Evolutionary conservation across 2,888 invertebrate species (phyloP), one percentile per base, ranked within the genome.

Genomic region (Entomobrya multifasciata): DNA sequence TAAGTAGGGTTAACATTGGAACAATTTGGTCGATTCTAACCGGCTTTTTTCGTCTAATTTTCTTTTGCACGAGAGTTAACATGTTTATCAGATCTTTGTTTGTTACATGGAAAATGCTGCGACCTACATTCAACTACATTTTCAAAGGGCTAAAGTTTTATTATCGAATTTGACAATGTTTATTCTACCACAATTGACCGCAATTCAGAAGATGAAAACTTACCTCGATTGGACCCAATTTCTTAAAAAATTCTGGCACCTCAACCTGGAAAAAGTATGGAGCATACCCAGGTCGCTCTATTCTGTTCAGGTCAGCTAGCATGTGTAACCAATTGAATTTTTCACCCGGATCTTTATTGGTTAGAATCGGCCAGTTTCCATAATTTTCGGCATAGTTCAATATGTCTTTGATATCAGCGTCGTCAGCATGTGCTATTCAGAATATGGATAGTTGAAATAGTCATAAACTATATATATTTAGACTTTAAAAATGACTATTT

Each of bases 351-450:
- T 84, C 67, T 17, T 49, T 77, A 62, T 78, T 77, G 11, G 77
- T 78, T 3, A 84, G 27, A 22, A 84, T 47, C 8, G 84, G 84
- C 84, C 84, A 84, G 22, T 76, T 62, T 20, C 84, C 84, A 36
- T 84, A 84, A 15, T 55, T 20, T 13, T 65, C 65, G 0, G 30
- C 11, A 13, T 57, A 49, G 2, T 49, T n/a, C 27, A 55, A 5
- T 41, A 84, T 84, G n/a, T 52, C 55, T 5, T 17, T 49, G 4
- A 84, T 30, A 41, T 84, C 84, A 20, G 20, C n/a, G 15, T 84
- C 77, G n/a, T 77, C 84, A 13, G 30, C 15, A 36, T 52, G 76
- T 10, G 49, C 84, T 83, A 8, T 30, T 57, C 36, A 4, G 8
- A 36, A 36, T 6, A n/a, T n/a, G n/a, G n/a, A n/a, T n/a, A n/a